These are phyloP conservation scores for Nasonia giraulti DNA, from an alignment of 1,140 invertebrate genomes.

Conservation along the genomic window DNA sequence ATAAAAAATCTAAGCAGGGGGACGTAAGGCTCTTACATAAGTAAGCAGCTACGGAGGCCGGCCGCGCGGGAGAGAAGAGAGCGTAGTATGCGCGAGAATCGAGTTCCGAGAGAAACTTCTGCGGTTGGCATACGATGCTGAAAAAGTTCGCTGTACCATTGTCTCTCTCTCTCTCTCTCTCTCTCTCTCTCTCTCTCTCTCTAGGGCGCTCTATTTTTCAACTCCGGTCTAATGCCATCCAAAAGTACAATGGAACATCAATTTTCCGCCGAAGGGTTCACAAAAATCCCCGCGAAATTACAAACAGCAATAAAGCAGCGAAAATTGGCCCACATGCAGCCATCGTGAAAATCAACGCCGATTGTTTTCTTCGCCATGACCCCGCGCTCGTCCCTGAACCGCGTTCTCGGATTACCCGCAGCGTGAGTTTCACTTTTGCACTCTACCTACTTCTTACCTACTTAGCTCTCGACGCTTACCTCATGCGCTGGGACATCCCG, in stretches of 20 bases:
- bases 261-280: background rate
- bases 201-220: too few relatives aligned
- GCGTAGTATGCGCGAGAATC: background rate
- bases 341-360: too few relatives aligned
- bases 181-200: too few relatives aligned
- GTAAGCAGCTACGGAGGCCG: background rate
- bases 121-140: background rate
- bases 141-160: background rate
- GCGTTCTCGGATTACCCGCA: too few relatives aligned
- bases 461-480: background rate
- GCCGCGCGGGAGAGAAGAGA: background rate
- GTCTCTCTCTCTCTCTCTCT: background rate
- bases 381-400: too few relatives aligned
- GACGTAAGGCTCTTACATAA: background rate
- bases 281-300: too few relatives aligned
- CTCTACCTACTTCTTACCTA: slow-evolving; percentile 8
- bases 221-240: too few relatives aligned
- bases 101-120: background rate
- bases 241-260: background rate
- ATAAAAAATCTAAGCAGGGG: background rate
- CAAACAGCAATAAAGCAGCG: too few relatives aligned
- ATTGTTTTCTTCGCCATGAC: too few relatives aligned
- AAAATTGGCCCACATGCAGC: too few relatives aligned
- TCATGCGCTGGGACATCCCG: background rate
- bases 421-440: background rate